A percentile compares a stretch with the other conserved stretches of the same genome.
phyloP scores from a whole-genome alignment of 2,113 vertebrate genomes.

The Scytalopus superciliaris region DNA sequence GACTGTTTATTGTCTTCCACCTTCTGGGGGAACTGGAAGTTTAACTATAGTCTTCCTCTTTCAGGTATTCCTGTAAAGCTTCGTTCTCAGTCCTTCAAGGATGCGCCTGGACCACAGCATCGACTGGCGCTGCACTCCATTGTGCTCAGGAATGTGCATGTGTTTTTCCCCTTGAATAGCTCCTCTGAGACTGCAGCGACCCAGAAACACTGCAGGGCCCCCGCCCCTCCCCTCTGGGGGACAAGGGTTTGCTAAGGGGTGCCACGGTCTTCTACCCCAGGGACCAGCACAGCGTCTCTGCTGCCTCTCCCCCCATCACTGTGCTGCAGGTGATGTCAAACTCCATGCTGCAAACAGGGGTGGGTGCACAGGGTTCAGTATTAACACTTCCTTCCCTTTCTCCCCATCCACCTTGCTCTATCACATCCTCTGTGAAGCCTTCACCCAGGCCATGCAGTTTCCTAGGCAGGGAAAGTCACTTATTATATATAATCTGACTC shows the following conservation, averaged over 20 bases:
- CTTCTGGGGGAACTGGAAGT: slow-evolving; percentile 58
- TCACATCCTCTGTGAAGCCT: not conserved
- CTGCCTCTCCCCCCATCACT: not conserved
- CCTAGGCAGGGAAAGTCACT: not conserved
- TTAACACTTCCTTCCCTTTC: not conserved
- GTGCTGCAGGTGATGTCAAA: not conserved
- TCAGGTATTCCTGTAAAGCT: slow-evolving; percentile 33
- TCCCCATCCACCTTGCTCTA: not conserved
- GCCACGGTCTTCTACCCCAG: not conserved
- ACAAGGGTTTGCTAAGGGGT: not conserved
- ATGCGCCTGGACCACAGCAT: slow-evolving; percentile 45
- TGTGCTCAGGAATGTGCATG: slow-evolving; percentile 42
- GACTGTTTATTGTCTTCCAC: slow-evolving; percentile 53
- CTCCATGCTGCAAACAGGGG: not conserved
- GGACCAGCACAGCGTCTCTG: not conserved
- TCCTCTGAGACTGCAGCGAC: not conserved
- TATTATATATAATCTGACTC: not conserved
- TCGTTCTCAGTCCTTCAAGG: not conserved
- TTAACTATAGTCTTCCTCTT: slow-evolving; percentile 48
- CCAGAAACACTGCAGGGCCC: not conserved
- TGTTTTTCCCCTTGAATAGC: slow-evolving; percentile 34
- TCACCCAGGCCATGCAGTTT: accelerated
- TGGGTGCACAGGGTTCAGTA: not conserved
- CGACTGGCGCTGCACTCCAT: not conserved
- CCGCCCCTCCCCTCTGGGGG: not conserved